phyloP scores from a whole-genome alignment of 2,888 invertebrate genomes.

The Orgyia antiqua region DNA sequence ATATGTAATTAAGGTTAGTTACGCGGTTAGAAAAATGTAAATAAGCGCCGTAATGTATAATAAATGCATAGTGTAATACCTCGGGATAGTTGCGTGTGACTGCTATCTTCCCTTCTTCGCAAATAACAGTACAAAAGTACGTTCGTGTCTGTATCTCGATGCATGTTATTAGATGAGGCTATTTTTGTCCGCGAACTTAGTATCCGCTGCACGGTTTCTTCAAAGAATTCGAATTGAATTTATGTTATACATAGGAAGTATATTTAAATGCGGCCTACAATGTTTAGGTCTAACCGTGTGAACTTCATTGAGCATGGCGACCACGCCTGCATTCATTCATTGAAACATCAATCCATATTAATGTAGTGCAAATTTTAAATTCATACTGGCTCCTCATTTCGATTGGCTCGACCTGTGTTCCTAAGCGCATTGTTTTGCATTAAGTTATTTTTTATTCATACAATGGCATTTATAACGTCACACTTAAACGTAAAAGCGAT shows the following conservation, averaged over 20 bases:
- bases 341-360: slow-evolving; percentile 77
- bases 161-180: too few species aligned
- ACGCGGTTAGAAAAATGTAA: too few species aligned
- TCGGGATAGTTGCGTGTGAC: slow-evolving; percentile 5
- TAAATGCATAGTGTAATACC: not conserved
- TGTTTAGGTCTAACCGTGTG: slow-evolving; percentile 73
- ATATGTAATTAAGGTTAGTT: too few species aligned
- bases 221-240: slow-evolving; percentile 71
- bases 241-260: slow-evolving; percentile 76
- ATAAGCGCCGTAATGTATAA: not conserved
- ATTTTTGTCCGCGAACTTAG: slow-evolving; percentile 61
- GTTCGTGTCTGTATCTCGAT: too few species aligned
- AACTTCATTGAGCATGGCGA: slow-evolving; percentile 75
- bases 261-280: slow-evolving; percentile 75
- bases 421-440: slow-evolving; percentile 73
- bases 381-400: slow-evolving; percentile 69
- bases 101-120: slow-evolving; percentile 26
- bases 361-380: slow-evolving; percentile 77
- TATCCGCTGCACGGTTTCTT: slow-evolving; percentile 67
- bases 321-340: slow-evolving; percentile 75
- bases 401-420: slow-evolving; percentile 63
- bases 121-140: slow-evolving; percentile 49
- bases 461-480: slow-evolving; percentile 65
- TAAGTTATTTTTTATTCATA: slow-evolving; percentile 68
- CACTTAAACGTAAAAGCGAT: slow-evolving; percentile 53